These are phyloP conservation scores for Neria commutata DNA, from an alignment of 2,888 invertebrate species.

Conservation along the genomic window DNA sequence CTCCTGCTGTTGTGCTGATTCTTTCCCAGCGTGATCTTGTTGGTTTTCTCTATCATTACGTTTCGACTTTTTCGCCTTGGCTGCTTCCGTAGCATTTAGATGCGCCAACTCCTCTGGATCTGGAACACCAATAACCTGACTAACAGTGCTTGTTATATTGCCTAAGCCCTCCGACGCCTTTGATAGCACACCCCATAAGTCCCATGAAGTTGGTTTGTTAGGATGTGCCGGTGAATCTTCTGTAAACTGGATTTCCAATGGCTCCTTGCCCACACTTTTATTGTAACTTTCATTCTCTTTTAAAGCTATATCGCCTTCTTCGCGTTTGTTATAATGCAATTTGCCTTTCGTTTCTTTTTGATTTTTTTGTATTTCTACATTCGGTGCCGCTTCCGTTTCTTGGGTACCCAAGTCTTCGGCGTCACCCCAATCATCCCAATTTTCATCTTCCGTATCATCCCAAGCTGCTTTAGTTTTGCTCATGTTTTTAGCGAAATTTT, in stretches of 20 bases:
- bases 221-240: conserved; percentile 1
- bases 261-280: neutral
- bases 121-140: conserved; percentile 83
- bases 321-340: conserved; percentile 16
- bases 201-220: conserved; percentile 38
- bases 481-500: neutral
- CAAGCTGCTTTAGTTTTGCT: conserved; percentile 35
- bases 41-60: conserved; percentile 2
- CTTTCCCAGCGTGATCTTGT: neutral
- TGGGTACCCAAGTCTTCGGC: conserved; percentile 37
- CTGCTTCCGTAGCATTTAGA: conserved; percentile 51
- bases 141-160: conserved; percentile 80
- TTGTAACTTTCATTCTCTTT: neutral
- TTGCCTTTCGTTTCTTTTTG: neutral
- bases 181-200: conserved; percentile 75
- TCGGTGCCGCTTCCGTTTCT: neutral
- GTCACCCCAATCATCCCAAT: conserved; percentile 57
- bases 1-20: neutral
- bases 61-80: conserved; percentile 17
- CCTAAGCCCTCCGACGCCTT: conserved; percentile 79
- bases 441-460: conserved; percentile 48
- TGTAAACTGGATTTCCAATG: neutral
- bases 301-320: conserved; percentile 18
- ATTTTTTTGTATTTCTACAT: neutral
- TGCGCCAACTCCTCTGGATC: conserved; percentile 79